A percentile compares a stretch with the other conserved stretches of the same genome.
Conservation (phyloP, 37 sponge, comb jelly and placozoan genomes). For the Tethya wilhelma region DNA sequence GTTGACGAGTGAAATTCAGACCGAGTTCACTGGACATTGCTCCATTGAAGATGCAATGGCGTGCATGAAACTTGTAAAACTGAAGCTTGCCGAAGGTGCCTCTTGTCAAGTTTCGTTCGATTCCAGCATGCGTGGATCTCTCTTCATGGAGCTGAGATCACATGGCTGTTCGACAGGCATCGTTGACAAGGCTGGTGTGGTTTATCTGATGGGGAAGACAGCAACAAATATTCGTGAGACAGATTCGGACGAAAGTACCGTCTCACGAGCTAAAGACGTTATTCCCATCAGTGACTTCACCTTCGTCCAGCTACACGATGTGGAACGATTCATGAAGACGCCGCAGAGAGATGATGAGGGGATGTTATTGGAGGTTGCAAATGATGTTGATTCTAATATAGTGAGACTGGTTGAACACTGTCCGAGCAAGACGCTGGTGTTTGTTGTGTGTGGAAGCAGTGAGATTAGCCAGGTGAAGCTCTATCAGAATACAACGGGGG, state of each 20-base stretch:
- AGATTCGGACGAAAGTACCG: conserved; percentile 41
- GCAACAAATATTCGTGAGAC: background rate
- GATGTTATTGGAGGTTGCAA: background rate
- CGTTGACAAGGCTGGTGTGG: conserved; percentile 51
- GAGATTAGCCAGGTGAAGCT: conserved; percentile 35
- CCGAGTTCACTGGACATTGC: conserved; percentile 66
- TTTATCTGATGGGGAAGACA: conserved; percentile 19
- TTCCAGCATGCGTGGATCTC: conserved; percentile 3
- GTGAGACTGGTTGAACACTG: conserved; percentile 17
- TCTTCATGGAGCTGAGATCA: conserved; percentile 33
- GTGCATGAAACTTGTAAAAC: conserved; percentile 87
- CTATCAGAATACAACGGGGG: conserved; percentile 18
- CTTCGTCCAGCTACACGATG: conserved; percentile 62
- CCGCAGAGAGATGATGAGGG: background rate
- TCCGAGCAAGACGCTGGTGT: conserved; percentile 33
- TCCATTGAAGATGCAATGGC: conserved; percentile 88
- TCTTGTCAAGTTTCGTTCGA: conserved; percentile 25
- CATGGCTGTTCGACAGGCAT: conserved; percentile 32
- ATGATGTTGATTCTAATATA: conserved; percentile 19
- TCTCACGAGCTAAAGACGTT: conserved; percentile 11
- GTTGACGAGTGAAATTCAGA: conserved; percentile 66
- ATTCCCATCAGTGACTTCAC: conserved; percentile 30
- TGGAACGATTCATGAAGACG: conserved; percentile 35
- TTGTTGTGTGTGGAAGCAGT: conserved; percentile 63
- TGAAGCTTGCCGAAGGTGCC: conserved; percentile 67